Base-by-base conservation (phyloP, 2,113 vertebrate species). In the Corydoras maculifer region DNA sequence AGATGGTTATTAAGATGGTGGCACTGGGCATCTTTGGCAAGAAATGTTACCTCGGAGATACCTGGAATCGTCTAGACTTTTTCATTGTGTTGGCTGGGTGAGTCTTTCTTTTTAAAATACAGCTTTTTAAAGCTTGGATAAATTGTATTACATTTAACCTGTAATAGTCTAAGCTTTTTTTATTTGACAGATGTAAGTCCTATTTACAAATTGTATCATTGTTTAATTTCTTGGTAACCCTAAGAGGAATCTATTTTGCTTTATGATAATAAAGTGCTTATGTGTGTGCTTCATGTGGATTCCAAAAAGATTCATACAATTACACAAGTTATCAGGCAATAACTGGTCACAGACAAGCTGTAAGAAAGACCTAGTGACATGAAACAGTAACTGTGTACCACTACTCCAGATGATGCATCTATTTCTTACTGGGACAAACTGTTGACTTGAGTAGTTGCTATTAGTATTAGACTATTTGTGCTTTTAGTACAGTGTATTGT, bases 1-100 rank as follows among this genome's bases (percentile, higher is more conserved):
- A 99, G 89, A 99, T 99, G 97, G 92, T 99, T 4, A 88, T 98
- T 78, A 99, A 99, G 86, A 99, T 99, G 97, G 91, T 99, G 0
- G 97, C 97, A 0, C 86, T 99, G 84, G 97, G 97, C 70, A 98
- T 98, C 84, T 98, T 97, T 65, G 97, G 97, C 70, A 97, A 97
- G 87, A 97, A 96, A 76, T 98, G 95, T 86, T 99, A 98, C 86
- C 89, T 99, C 75, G 97, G 97, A 82, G 97, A 99, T 83, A 98
- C 96, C 0, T 99, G 97, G 97, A 99, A 99, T 84, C 91, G 97
- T 68, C 87, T 99, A 79, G 97, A 99, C 85, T 98, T 99, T 85
- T 98, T 99, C 87, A 99, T 99, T 0, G 94, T 99, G 58, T 79
- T 98, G 1, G 96, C 97, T 0, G 97, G 97, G 97, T 99, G 86